phyloP scores from a whole-genome alignment of 2,113 vertebrate genomes.

The Psittacara wagleri region DNA sequence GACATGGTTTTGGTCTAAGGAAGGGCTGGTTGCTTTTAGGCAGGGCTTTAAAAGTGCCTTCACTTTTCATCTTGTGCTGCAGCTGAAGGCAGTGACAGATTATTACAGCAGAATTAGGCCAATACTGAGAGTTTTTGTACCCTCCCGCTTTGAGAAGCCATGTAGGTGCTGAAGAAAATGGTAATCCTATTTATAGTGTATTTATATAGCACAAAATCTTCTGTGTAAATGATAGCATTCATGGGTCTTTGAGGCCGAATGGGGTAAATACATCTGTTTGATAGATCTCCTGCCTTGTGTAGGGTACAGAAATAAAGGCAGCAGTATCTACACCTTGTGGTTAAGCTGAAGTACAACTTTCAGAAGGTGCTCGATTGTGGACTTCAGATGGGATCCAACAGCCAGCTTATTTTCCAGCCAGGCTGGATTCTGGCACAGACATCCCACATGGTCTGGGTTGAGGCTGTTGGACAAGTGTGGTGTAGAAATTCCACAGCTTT shows the following conservation, averaged over 20 bases:
- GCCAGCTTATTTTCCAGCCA: neutral
- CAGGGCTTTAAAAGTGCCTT: neutral
- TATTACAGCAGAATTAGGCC: neutral
- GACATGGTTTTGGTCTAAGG: neutral
- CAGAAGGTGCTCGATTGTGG: neutral
- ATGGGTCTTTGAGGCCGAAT: neutral
- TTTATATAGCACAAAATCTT: neutral
- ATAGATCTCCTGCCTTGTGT: neutral
- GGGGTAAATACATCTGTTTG: neutral
- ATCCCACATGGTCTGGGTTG: rapidly evolving
- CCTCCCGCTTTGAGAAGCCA: neutral
- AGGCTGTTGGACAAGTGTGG: neutral
- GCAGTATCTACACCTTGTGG: neutral
- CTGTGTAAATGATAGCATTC: neutral
- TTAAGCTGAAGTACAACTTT: neutral
- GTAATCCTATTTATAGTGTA: neutral
- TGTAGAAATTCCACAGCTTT: neutral
- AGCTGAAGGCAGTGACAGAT: neutral
- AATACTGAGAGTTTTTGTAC: neutral
- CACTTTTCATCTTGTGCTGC: neutral
- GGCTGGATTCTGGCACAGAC: neutral
- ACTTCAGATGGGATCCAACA: neutral
- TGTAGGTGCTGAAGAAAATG: neutral
- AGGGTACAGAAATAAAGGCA: neutral
- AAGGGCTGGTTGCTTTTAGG: neutral